phyloP scores from a whole-genome alignment of 64 coral and sea anemone species.

The Porites lutea region DNA sequence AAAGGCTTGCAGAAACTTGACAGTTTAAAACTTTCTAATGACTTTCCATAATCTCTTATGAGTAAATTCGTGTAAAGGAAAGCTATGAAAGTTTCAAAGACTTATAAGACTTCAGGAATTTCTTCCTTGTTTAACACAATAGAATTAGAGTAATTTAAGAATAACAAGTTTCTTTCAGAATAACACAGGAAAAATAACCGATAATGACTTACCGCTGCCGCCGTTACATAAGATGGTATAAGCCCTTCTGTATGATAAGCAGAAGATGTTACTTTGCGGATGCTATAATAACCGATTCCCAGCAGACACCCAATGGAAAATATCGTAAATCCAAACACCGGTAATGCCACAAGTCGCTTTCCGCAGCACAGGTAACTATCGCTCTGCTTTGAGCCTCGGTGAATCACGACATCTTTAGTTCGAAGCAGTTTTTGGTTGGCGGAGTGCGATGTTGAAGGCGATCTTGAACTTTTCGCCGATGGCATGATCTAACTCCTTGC shows the following conservation, averaged over 20 bases:
- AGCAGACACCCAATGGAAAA: conserved; percentile 80
- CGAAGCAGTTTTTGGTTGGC: conserved; percentile 34
- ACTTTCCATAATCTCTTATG: neutral
- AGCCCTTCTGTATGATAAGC: conserved; percentile 60
- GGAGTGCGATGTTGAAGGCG: neutral
- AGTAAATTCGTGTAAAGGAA: neutral
- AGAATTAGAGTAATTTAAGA: too few relatives aligned
- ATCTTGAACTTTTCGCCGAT: conserved; percentile 4
- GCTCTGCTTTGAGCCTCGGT: neutral
- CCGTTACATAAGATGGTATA: conserved; percentile 61
- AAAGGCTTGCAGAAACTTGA: neutral
- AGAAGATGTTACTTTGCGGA: conserved; percentile 66
- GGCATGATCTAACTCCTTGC: neutral
- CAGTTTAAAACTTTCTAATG: conserved; percentile 5
- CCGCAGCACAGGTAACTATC: conserved; percentile 70
- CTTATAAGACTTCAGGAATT: too few relatives aligned
- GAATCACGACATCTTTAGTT: conserved; percentile 43
- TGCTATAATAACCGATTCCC: conserved; percentile 76
- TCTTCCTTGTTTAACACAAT: too few relatives aligned
- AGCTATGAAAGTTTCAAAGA: too few relatives aligned
- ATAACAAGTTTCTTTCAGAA: neutral
- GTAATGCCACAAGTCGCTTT: conserved; percentile 72
- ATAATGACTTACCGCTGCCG: conserved; percentile 63
- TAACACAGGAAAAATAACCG: neutral
- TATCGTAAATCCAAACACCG: conserved; percentile 72